Conservation (phyloP, 1,140 invertebrate species). For the Pantala flavescens region DNA sequence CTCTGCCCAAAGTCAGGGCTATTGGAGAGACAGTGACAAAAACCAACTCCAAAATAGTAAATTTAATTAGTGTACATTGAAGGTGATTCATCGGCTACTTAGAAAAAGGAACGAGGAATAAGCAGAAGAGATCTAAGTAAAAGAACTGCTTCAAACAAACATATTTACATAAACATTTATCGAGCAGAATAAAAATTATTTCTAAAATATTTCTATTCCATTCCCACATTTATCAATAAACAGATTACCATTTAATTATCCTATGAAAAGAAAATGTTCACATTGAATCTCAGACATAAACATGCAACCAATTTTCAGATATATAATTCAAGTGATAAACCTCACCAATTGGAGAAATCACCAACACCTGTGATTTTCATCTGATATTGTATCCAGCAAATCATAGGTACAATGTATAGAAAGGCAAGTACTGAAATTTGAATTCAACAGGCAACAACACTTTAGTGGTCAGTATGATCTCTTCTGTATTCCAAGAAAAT, state of each 20-base stretch:
- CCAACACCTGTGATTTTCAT: neutral
- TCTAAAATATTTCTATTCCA: neutral
- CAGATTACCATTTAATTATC: too few relatives aligned
- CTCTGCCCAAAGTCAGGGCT: neutral
- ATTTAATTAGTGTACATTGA: constrained; percentile 1
- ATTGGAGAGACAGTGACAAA: constrained; percentile 9
- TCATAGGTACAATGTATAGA: neutral
- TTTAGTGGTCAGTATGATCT: neutral
- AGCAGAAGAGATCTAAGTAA: constrained; percentile 2
- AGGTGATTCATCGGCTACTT: neutral
- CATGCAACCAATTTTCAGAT: neutral
- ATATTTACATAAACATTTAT: neutral
- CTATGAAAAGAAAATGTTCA: neutral
- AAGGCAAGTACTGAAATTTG: neutral
- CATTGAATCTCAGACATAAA: neutral
- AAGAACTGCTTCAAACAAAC: neutral
- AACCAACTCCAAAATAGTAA: constrained; percentile 10
- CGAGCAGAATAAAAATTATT: neutral
- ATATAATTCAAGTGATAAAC: neutral
- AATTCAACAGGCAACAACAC: neutral
- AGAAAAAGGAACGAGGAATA: neutral
- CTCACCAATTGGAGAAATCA: neutral
- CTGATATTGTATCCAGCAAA: neutral
- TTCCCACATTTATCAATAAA: neutral
- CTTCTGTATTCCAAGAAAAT: neutral